Conservation (phyloP, 2,113 vertebrate species). For the Dromas ardeola region DNA sequence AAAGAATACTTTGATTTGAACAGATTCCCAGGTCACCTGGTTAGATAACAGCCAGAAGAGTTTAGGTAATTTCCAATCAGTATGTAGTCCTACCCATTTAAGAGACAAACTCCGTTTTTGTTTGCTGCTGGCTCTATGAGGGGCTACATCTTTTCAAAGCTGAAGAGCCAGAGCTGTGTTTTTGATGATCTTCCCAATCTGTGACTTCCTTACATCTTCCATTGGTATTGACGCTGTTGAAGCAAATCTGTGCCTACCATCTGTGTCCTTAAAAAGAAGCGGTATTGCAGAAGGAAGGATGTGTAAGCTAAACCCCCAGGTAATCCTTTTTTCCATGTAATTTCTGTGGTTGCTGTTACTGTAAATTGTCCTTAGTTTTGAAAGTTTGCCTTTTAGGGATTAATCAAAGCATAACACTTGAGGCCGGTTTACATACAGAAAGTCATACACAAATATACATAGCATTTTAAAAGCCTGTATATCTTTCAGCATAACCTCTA, state of each 20-base stretch:
- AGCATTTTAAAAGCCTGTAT: not conserved
- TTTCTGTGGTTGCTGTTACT: not conserved
- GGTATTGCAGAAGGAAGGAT: not conserved
- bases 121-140: not conserved
- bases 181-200: not conserved
- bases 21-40: not conserved
- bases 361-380: not conserved
- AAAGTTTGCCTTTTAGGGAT: not conserved
- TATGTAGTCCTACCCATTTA: not conserved
- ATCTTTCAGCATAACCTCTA: not conserved
- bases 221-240: not conserved
- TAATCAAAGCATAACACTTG: conserved; percentile 13
- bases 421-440: not conserved
- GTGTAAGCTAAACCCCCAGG: not conserved
- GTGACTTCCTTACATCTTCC: not conserved
- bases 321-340: not conserved
- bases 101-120: not conserved
- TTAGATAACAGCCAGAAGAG: not conserved
- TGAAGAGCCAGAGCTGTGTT: not conserved
- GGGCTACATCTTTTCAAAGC: not conserved
- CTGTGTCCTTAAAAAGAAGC: not conserved
- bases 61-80: not conserved
- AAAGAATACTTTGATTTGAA: not conserved
- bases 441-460: not conserved
- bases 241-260: not conserved